These are phyloP conservation scores for Fratercula arctica DNA, from an alignment of 2,797 vertebrate genomes.

Conservation along the genomic window DNA sequence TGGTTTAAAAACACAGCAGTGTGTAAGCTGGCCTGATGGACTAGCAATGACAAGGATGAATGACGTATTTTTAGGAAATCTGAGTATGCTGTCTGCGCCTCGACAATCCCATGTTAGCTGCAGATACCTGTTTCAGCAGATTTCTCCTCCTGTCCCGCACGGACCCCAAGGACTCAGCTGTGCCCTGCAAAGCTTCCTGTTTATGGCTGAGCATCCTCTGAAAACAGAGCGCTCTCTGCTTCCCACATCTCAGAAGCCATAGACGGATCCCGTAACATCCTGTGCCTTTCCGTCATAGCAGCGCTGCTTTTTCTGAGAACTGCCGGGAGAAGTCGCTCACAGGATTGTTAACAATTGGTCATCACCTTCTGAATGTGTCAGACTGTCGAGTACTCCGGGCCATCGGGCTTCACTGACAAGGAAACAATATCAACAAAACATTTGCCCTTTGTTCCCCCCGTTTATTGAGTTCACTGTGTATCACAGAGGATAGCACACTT, in stretches of 20 bases:
- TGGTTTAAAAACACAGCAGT: not conserved
- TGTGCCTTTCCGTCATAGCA: constrained; percentile 71
- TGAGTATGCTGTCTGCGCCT: fast-evolving
- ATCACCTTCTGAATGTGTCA: constrained; percentile 71
- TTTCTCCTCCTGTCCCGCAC: not conserved
- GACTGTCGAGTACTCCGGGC: not conserved
- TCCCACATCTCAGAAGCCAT: constrained; percentile 75
- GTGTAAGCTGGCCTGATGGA: not conserved
- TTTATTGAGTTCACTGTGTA: not conserved
- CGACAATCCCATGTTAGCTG: not conserved
- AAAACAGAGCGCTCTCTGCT: constrained; percentile 58
- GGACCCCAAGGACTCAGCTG: constrained; percentile 8
- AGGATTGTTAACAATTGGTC: constrained; percentile 73
- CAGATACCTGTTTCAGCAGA: not conserved
- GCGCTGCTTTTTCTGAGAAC: constrained; percentile 66
- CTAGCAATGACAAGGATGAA: not conserved
- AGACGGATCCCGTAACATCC: constrained; percentile 73
- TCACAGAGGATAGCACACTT: not conserved
- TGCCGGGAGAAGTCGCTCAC: constrained; percentile 65
- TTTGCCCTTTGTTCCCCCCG: not conserved
- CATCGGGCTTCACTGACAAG: constrained; percentile 29
- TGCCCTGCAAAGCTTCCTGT: constrained; percentile 78
- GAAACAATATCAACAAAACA: constrained; percentile 52
- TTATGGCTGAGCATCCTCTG: constrained; percentile 69
- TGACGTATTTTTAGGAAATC: not conserved